A percentile compares a stretch with the other conserved stretches of the same genome.
Conservation (phyloP, 2,797 vertebrate species). For the Chiloscyllium punctatum region DNA sequence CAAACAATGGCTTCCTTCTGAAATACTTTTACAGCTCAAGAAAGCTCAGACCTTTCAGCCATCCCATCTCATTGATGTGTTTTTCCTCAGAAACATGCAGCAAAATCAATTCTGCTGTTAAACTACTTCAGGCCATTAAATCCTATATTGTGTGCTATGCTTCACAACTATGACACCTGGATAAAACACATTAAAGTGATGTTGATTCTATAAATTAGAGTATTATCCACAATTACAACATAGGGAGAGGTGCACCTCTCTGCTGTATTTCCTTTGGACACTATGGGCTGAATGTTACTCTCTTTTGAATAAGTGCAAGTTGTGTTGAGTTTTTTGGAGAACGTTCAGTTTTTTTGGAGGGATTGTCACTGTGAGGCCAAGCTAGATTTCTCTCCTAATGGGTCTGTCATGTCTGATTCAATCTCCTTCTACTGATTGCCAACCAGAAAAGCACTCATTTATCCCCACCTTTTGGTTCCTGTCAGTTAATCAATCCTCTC, state of each 20-base stretch:
- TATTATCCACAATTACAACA: not conserved
- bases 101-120: not conserved
- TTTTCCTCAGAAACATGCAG: not conserved
- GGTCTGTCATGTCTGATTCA: too few relatives aligned
- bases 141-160: not conserved
- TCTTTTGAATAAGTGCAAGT: too few relatives aligned
- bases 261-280: not conserved
- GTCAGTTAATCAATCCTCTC: too few relatives aligned
- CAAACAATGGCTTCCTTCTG: not conserved
- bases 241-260: not conserved
- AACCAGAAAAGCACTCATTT: too few relatives aligned
- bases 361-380: too few relatives aligned
- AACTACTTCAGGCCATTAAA: not conserved
- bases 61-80: not conserved
- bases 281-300: too few relatives aligned
- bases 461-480: too few relatives aligned
- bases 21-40: not conserved
- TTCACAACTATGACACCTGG: not conserved
- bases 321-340: too few relatives aligned
- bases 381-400: too few relatives aligned
- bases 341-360: too few relatives aligned
- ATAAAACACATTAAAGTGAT: not conserved
- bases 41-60: not conserved
- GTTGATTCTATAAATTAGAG: not conserved
- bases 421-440: too few relatives aligned